Conservation (phyloP, 2,113 vertebrate species). For the Bothrops jararaca region DNA sequence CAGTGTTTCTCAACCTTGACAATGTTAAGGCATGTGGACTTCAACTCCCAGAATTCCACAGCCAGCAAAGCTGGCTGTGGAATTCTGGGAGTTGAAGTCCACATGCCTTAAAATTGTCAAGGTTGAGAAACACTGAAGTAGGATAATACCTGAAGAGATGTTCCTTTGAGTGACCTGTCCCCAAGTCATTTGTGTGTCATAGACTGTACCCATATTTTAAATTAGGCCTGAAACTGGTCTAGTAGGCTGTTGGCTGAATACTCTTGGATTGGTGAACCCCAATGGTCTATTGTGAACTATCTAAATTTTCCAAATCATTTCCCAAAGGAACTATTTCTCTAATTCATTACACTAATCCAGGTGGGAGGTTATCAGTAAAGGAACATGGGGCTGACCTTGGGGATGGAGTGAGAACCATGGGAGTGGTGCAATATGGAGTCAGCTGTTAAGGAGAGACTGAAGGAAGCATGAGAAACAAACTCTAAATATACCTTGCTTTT, state of each 20-base stretch:
- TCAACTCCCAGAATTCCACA: too few relatives aligned
- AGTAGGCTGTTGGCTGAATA: background rate
- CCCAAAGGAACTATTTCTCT: background rate
- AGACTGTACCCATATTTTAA: background rate
- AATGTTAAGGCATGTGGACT: too few relatives aligned
- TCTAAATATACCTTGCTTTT: background rate
- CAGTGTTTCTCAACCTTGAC: too few relatives aligned
- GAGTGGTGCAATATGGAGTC: background rate
- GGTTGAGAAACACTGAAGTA: too few relatives aligned
- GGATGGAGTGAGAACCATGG: background rate
- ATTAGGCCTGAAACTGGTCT: background rate
- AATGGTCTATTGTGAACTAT: background rate
- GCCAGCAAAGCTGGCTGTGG: too few relatives aligned
- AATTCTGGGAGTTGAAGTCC: too few relatives aligned
- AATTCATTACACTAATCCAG: background rate
- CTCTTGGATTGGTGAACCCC: background rate
- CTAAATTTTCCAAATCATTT: background rate
- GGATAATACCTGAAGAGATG: background rate
- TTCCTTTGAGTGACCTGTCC: background rate
- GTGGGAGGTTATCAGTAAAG: background rate
- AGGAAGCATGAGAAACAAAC: background rate
- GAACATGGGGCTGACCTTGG: background rate
- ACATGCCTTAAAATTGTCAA: too few relatives aligned
- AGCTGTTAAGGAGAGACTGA: background rate
- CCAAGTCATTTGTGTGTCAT: background rate